Evolutionary conservation across 2,888 invertebrate species (phyloP), one percentile per base, ranked within the genome.

Genomic region (Odontocolon sp.): DNA sequence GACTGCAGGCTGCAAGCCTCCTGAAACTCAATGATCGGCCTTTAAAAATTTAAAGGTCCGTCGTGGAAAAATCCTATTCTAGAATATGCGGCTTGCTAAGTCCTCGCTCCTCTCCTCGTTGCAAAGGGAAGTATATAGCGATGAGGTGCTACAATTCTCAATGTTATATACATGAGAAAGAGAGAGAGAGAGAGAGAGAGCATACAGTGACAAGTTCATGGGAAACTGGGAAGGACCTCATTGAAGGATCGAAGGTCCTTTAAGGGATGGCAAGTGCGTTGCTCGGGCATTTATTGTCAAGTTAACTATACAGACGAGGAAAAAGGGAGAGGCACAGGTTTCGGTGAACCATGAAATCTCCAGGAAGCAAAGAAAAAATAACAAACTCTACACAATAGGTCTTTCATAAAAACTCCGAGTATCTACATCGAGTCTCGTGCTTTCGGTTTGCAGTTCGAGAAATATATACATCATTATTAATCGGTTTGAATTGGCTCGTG

Each of bases 1-100:
- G 52, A 56, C 57, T 11, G 36, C 18, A 14, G 28, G 31, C 18
- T 23, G 47, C 75, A 40, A 40, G 57, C 42, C 16, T 36, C 18
- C 26, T 11, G n/a, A n/a, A 2, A 31, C 56, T 52, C 50, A 21
- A 36, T 40, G 54, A 61, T 68, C 74, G 81, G 82, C 86, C 85
- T 83, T 87, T 87, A 87, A 87, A 87, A 85, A 70, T 86, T 87
- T 87, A 87, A 87, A 87, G 85, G 82, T 80, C 87, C 71, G 33
- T 54, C 45, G 16, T 9, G 31, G 16, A 61, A 36, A 59, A 21
- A 66, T 66, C 36, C 28, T 59, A 70, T 75, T 69, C 75, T 57
- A n/a, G n/a, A n/a, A 26, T 5, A 6, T 23, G 40, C n/a, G 11
- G 31, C 50, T 18, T 36, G 36, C 57, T 57, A 31, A n/a, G n/a